Evolutionary conservation across 2,797 vertebrate species (phyloP).

Genomic region (Hemibagrus guttatus): DNA sequence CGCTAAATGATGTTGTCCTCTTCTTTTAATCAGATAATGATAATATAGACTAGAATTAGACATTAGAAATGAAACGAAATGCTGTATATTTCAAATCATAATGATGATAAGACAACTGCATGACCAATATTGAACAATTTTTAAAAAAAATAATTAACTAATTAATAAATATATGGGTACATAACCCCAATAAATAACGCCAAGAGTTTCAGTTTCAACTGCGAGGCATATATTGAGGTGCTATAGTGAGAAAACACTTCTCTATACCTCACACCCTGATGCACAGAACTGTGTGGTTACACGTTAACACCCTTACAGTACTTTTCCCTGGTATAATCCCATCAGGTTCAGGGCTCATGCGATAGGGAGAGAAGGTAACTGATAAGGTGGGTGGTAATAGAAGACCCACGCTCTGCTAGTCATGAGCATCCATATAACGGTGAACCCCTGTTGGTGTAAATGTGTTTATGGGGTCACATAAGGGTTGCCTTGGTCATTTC

Average conservation of each 20-base stretch:
- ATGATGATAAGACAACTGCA: background rate
- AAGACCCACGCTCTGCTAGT: constrained; percentile 69
- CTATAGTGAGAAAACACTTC: background rate
- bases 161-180: background rate
- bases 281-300: background rate
- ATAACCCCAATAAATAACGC: background rate
- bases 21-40: background rate
- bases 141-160: no score
- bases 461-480: constrained; percentile 74
- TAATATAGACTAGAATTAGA: background rate
- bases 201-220: background rate
- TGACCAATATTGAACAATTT: background rate
- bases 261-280: background rate
- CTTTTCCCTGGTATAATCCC: constrained; percentile 20
- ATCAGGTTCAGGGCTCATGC: constrained; percentile 57
- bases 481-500: constrained; percentile 68
- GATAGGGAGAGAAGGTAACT: constrained; percentile 64
- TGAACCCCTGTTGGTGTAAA: constrained; percentile 72
- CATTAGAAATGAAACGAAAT: background rate
- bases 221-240: background rate
- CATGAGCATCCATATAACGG: constrained; percentile 76
- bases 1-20: background rate
- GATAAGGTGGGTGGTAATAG: constrained; percentile 62
- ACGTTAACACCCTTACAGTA: background rate
- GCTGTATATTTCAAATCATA: background rate